Percentiles rank a stretch among this genome's conserved stretches.
These are phyloP conservation scores for Crypturellus tataupa DNA, from an alignment of 2,797 vertebrate genomes.

Conservation along the genomic window DNA sequence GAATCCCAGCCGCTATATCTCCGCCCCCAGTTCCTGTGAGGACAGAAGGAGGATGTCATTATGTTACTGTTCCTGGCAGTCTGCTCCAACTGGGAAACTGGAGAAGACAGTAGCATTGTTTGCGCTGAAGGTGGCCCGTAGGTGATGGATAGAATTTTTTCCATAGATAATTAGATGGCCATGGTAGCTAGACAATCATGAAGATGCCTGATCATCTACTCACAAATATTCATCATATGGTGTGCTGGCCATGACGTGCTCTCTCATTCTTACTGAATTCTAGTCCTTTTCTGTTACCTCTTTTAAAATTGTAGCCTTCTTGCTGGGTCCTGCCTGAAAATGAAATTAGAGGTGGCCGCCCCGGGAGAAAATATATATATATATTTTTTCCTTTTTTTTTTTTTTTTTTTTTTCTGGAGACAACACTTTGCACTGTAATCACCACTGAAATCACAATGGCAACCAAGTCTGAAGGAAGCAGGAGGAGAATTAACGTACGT, in stretches of 20 bases:
- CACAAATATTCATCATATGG: background rate
- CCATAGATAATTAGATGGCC: slow-evolving; percentile 39
- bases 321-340: background rate
- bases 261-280: background rate
- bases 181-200: slow-evolving; percentile 34
- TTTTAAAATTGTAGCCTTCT: background rate
- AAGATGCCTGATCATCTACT: slow-evolving; percentile 28
- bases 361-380: background rate
- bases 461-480: background rate
- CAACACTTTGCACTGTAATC: background rate
- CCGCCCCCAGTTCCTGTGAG: slow-evolving; percentile 22
- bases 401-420: background rate
- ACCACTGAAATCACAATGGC: background rate
- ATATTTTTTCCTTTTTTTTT: background rate
- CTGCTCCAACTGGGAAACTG: slow-evolving; percentile 21
- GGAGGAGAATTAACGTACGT: background rate
- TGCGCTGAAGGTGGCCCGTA: background rate
- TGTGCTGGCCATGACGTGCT: background rate
- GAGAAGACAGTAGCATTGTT: background rate
- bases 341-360: background rate
- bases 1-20: slow-evolving; percentile 18
- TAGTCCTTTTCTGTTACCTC: background rate
- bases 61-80: slow-evolving; percentile 56
- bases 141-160: slow-evolving; percentile 51
- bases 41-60: slow-evolving; percentile 60